These are phyloP conservation scores for Tretioscincus oriximinensis DNA, from an alignment of 2,113 vertebrate species.

Conservation along the genomic window DNA sequence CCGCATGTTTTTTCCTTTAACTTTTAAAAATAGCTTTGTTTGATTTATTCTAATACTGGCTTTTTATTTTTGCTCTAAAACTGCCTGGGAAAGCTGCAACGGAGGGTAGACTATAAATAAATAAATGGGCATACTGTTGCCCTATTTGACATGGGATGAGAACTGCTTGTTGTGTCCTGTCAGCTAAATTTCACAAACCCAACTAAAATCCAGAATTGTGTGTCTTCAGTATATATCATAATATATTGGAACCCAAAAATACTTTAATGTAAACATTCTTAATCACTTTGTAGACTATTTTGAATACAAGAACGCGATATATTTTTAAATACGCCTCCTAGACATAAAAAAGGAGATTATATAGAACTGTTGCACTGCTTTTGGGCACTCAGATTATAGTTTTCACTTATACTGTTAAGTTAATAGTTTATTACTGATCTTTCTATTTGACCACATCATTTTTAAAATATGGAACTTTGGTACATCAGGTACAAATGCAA, in stretches of 20 bases:
- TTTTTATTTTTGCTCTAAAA: not conserved
- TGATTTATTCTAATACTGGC: not conserved
- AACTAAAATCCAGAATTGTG: not conserved
- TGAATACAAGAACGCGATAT: not conserved
- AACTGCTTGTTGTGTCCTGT: not conserved
- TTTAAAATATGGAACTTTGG: too few relatives aligned
- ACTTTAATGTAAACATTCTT: not conserved
- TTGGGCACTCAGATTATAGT: not conserved
- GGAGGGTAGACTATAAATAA: conserved; percentile 1
- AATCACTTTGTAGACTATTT: not conserved
- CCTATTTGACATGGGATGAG: not conserved
- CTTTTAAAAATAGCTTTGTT: not conserved
- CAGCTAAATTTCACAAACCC: not conserved
- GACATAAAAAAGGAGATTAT: not conserved
- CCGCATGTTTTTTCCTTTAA: not conserved
- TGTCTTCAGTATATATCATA: not conserved
- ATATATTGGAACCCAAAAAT: not conserved
- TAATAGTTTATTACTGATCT: too few relatives aligned
- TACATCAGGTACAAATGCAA: too few relatives aligned
- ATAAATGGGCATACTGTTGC: not conserved
- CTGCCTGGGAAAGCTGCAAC: not conserved
- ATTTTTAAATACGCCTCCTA: not conserved
- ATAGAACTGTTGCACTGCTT: not conserved
- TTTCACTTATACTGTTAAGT: rapidly evolving
- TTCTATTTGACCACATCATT: too few relatives aligned